Evolutionary conservation across 2,797 vertebrate species (phyloP), one percentile per base, ranked within the genome.

Genomic region (Hippopotamyrus pictus): DNA sequence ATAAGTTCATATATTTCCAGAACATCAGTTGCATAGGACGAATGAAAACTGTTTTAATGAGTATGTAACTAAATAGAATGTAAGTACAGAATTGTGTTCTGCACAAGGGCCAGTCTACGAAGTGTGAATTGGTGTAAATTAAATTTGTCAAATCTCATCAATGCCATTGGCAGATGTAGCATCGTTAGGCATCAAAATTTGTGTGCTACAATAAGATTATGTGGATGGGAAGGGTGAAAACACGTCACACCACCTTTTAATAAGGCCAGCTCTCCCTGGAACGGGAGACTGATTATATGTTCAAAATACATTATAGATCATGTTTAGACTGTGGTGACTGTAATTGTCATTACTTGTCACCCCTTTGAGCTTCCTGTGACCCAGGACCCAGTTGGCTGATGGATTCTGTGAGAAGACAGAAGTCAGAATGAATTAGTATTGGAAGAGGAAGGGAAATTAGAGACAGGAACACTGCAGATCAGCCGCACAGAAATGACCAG

Each of bases 361-460:
- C 48, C 19, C 44, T 51, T 51, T 86, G 46, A 51, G 46, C 22
- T 86, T 25, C 8, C 9, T 25, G 85, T 25, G 91, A 83, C 90
- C 85, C 57, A 0, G 9, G 91, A 91, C 90, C 90, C 90, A 90
- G 19, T 87, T 89, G 90, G 90, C 90, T 29, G 92, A 91, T 92
- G 91, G 92, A 91, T 92, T 92, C 90, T 92, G 44, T 82, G 92
- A 90, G 90, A 92, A 92, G 92, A 91, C 91, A 92, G 90, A 90
- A 92, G 94, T 95, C 94, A 93, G 90, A 93, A 88, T 93, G 93
- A 93, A 94, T 95, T 92, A 94, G 93, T 95, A 94, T 94, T 95
- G 95, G 94, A 94, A 84, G 90, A 94, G 93, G 95, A 93, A 95
- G 93, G 94, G 93, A 93, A 91, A 95, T 93, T 94, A 95, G 94